Evolutionary conservation across 2,113 vertebrate species (phyloP), one percentile per base, ranked within the genome.

Genomic region (Natator depressus): DNA sequence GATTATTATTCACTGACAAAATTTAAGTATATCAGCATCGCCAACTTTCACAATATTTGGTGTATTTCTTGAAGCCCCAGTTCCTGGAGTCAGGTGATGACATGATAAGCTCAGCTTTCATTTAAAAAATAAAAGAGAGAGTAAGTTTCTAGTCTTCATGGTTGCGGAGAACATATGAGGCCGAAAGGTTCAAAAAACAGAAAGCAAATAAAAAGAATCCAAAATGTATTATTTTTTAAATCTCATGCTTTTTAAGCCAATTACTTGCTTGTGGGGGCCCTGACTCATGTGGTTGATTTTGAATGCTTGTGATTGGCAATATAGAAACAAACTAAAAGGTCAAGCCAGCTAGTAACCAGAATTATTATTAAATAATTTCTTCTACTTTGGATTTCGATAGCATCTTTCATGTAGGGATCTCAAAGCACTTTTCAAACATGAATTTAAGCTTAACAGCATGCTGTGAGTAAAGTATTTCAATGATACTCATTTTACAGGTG

Each of bases 11-110:
- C 3, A 59, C 27, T 86, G 13, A 90, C 49, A 1, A 42, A 78
- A 82, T 89, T 50, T 5, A 94, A 94, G 31, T 20, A 75, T 10
- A n/a, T 69, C 46, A 49, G 69, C 89, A 86, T 89, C 91, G 87
- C 89, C 87, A 89, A 62, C 53, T 25, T 46, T 10, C 5, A 25
- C 38, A 83, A 81, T 93, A 76, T 51, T 91, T 95, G 65, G 91
- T 93, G 46, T 53, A 87, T 90, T 82, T 83, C 22, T 46, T 91
- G 72, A 95, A 91, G 55, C 17, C 76, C 51, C 87, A 89, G 51
- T 49, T 79, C 49, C 38, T 35, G 42, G 1, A 3, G 38, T 59
- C 72, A 89, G 65, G 72, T 88, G 38, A 54, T 35, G 88, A 92
- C 25, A 54, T 1, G 88, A 8, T 4, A 82, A 5, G 11, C 46